phyloP scores from a whole-genome alignment of 2,888 invertebrate genomes.

The Melanostoma scalare region DNA sequence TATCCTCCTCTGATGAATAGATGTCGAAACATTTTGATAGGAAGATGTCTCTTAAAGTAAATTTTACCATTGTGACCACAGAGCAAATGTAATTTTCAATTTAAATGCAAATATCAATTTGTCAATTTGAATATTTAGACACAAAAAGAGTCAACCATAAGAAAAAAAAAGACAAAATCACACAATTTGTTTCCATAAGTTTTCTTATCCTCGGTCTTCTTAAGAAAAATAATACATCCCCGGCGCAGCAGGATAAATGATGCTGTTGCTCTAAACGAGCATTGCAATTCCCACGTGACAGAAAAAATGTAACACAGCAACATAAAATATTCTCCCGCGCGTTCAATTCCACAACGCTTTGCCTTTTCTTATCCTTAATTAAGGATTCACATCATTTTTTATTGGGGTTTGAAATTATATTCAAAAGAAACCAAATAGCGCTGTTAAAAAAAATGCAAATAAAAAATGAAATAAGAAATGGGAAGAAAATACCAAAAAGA shows the following conservation, averaged over 20 bases:
- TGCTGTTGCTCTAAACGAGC: slow-evolving; percentile 59
- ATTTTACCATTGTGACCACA: slow-evolving; percentile 82
- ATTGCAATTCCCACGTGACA: slow-evolving; percentile 75
- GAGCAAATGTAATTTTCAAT: slow-evolving; percentile 82
- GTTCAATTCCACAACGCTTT: slow-evolving; percentile 46
- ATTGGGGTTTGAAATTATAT: slow-evolving; percentile 82
- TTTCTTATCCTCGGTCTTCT: slow-evolving; percentile 31
- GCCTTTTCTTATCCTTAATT: slow-evolving; percentile 78
- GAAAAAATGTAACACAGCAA: slow-evolving; percentile 45
- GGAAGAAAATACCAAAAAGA: slow-evolving; percentile 1
- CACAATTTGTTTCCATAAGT: slow-evolving; percentile 71
- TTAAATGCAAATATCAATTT: slow-evolving; percentile 83
- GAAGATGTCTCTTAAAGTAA: slow-evolving; percentile 78
- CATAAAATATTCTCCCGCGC: slow-evolving; percentile 57
- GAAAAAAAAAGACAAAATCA: slow-evolving; percentile 39
- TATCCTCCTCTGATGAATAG: slow-evolving; percentile 53
- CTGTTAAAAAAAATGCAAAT: slow-evolving; percentile 64
- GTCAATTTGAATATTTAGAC: slow-evolving; percentile 79
- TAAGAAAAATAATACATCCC: not conserved
- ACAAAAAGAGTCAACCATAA: slow-evolving; percentile 34
- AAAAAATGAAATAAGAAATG: slow-evolving; percentile 12
- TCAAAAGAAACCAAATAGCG: slow-evolving; percentile 78
- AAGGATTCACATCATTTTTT: slow-evolving; percentile 82
- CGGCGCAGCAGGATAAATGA: slow-evolving; percentile 72
- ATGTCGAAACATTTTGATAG: slow-evolving; percentile 66